phyloP scores from a whole-genome alignment of 1,140 invertebrate species.

The Bemisia tabaci region DNA sequence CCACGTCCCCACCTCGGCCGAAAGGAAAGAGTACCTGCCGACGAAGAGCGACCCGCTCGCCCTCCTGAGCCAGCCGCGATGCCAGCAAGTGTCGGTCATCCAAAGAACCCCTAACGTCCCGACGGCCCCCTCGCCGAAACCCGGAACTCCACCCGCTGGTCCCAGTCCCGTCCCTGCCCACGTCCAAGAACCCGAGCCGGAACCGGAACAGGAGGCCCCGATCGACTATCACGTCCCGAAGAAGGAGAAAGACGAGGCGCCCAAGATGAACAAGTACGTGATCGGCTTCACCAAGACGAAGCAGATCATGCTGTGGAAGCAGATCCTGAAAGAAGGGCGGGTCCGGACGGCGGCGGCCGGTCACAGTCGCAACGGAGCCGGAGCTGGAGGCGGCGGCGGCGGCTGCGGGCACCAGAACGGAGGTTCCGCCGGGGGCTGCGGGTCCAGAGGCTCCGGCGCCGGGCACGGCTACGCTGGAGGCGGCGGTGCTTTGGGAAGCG shows the following conservation, averaged over 20 bases:
- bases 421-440: conserved; percentile 35
- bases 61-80: conserved; percentile 13
- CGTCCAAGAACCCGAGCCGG: conserved; percentile 43
- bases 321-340: conserved; percentile 27
- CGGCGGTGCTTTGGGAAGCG: conserved; percentile 35
- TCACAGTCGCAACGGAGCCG: conserved; percentile 47
- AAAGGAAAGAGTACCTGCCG: conserved; percentile 61
- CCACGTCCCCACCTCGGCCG: conserved; percentile 50
- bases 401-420: conserved; percentile 21
- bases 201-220: conserved; percentile 62
- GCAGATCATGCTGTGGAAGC: conserved; percentile 21
- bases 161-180: conserved; percentile 28
- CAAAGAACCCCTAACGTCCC: conserved; percentile 52
- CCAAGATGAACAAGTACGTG: conserved; percentile 32
- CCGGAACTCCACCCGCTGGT: conserved; percentile 31
- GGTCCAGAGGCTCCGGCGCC: conserved; percentile 30
- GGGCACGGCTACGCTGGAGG: conserved; percentile 31
- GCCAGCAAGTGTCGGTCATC: conserved; percentile 49
- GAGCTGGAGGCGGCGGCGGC: conserved; percentile 32
- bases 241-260: conserved; percentile 39
- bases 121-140: conserved; percentile 22
- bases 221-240: conserved; percentile 79
- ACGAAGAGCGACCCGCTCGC: conserved; percentile 21
- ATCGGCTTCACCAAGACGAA: conserved; percentile 17
- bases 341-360: conserved; percentile 50